Base-by-base conservation (phyloP, 2,797 vertebrate genomes). In the Chloroceryle inda region DNA sequence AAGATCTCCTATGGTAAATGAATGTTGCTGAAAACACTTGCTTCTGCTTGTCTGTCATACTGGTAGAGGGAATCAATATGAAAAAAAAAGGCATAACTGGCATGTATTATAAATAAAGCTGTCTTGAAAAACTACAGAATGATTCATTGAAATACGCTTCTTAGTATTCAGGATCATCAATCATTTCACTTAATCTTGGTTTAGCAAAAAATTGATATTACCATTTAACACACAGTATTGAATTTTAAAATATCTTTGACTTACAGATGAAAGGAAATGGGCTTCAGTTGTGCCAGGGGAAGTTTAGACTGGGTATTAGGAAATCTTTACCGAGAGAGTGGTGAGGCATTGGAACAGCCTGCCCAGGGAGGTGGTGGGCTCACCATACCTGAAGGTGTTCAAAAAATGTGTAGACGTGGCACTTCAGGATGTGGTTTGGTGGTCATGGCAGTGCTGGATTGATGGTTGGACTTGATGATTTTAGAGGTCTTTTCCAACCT, bases 101-200 rank as follows among this genome's bases (percentile, higher is more conserved):
- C 81, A 73, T 87, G 38, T 74, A 24, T 94, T 88, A 89, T 92
- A 89, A 94, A 95, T 94, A 92, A 86, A 92, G 37, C 29, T 96
- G 66, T 85, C 59, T 63, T 80, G 71, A 35, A 77, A 38, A 85
- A 37, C 35, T 73, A 33, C 42, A 23, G 55, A 53, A 81, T 62
- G 27, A 66, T 91, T 80, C 35, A 50, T 75, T 2, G 6, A 68
- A 94, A 80, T 31, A 74, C 40, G 49, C 26, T 67, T 62, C 15
- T 11, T 85, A 67, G 16, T 55, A 68, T 58, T 85, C n/a, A 29
- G 26, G 21, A 44, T 61, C 33, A 62, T 91, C 37, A 64, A 11
- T 93, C 69, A 84, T 64, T 85, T 90, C 19, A 47, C 37, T 89
- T 89, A 87, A 77, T 87, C 49, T 91, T 38, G 26, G 37, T 64